phyloP scores from a whole-genome alignment of 2,113 vertebrate genomes.

The Bubo scandiacus region DNA sequence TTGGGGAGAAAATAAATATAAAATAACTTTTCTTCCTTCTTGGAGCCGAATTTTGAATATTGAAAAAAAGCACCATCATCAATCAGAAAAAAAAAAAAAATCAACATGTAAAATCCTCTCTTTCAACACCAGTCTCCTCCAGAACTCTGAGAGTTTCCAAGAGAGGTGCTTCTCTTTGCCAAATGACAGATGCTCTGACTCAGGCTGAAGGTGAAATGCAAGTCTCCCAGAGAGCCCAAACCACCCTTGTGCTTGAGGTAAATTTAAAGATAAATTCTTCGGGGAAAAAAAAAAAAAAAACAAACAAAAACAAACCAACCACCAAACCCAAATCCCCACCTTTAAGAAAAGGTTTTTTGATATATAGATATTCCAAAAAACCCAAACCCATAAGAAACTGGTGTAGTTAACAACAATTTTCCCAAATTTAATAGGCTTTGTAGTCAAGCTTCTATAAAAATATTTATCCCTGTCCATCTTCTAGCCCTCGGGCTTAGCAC shows the following conservation, averaged over 20 bases:
- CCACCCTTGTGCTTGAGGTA: not conserved
- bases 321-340: fast-evolving
- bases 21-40: not conserved
- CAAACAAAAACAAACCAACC: not conserved
- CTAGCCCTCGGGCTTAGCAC: not conserved
- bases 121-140: not conserved
- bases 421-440: not conserved
- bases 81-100: not conserved
- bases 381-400: not conserved
- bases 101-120: not conserved
- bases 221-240: not conserved
- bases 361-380: not conserved
- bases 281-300: too few relatives aligned
- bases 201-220: not conserved
- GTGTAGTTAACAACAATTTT: not conserved
- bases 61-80: not conserved
- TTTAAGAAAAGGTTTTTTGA: not conserved
- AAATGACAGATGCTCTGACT: not conserved
- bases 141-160: not conserved
- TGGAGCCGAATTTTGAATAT: not conserved
- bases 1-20: not conserved
- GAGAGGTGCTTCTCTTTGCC: not conserved
- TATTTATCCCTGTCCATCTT: not conserved
- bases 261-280: not conserved
- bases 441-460: not conserved